Percentiles rank a stretch among this genome's conserved stretches.
phyloP scores from a whole-genome alignment of 1,140 invertebrate genomes.

The Lordiphosa mommai region DNA sequence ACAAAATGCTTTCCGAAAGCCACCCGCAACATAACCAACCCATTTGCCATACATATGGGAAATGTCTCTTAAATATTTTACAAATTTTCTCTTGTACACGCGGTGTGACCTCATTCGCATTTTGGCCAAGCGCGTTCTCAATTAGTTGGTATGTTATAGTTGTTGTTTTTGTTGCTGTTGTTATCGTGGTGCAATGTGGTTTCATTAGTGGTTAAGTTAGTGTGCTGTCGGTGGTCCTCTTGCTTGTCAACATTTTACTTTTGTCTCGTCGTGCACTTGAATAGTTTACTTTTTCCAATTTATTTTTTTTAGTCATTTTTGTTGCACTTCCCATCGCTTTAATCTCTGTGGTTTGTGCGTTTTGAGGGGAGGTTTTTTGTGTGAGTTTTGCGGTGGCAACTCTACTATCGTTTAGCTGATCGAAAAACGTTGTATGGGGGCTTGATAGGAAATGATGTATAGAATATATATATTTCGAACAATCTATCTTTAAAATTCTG shows the following conservation, averaged over 20 bases:
- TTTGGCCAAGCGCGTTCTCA: constrained; percentile 35
- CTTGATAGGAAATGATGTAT: too few relatives aligned
- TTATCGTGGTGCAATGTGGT: constrained; percentile 31
- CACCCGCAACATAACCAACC: not conserved
- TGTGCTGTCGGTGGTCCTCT: constrained; percentile 10
- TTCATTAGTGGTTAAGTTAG: constrained; percentile 37
- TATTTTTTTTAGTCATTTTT: constrained; percentile 15
- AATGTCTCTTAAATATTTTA: constrained; percentile 14
- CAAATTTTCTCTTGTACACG: constrained; percentile 4
- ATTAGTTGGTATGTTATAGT: constrained; percentile 31
- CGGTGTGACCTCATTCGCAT: constrained; percentile 41
- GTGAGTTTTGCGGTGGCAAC: too few relatives aligned
- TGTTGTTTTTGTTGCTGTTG: constrained; percentile 10
- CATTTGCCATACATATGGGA: not conserved
- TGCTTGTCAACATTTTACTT: constrained; percentile 23
- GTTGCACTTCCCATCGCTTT: not conserved
- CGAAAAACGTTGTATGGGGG: too few relatives aligned
- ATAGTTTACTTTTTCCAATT: constrained; percentile 2
- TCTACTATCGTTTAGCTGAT: too few relatives aligned
- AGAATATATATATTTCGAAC: too few relatives aligned
- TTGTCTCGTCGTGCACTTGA: constrained; percentile 1
- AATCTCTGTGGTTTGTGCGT: not conserved
- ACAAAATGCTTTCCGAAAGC: constrained; percentile 4
- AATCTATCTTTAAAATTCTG: too few relatives aligned
- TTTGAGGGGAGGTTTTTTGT: too few relatives aligned